Conservation (phyloP, 2,113 vertebrate species). For the Notarius quadriscutis region DNA sequence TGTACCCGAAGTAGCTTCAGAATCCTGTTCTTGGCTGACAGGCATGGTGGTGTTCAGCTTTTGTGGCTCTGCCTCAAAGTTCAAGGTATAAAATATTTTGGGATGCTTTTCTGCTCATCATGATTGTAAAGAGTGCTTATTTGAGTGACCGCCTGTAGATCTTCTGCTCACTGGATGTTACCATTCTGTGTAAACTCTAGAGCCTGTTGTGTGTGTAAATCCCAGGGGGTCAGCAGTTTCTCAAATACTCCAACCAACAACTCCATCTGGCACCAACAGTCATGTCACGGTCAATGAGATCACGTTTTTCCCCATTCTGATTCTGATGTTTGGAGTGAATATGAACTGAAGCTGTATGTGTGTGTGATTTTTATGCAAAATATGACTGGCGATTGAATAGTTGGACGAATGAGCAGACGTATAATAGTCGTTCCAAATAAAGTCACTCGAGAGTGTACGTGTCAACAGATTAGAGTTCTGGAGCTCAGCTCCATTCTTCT, state of each 20-base stretch:
- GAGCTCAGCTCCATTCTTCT: neutral
- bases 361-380: neutral
- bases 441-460: neutral
- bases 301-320: neutral
- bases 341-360: neutral
- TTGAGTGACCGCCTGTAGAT: neutral
- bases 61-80: neutral
- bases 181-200: neutral
- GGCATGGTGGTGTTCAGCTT: neutral
- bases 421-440: neutral
- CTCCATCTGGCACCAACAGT: neutral
- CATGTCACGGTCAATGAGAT: neutral
- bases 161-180: neutral
- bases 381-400: neutral
- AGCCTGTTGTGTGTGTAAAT: neutral
- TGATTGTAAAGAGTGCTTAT: neutral
- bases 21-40: neutral
- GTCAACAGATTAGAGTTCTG: neutral
- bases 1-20: neutral
- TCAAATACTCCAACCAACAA: neutral
- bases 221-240: neutral
- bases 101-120: neutral
- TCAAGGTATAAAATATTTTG: neutral
- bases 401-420: neutral
- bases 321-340: neutral